Evolutionary conservation across 1,140 invertebrate genomes (phyloP).

Genomic region (Diabrotica undecimpunctata): DNA sequence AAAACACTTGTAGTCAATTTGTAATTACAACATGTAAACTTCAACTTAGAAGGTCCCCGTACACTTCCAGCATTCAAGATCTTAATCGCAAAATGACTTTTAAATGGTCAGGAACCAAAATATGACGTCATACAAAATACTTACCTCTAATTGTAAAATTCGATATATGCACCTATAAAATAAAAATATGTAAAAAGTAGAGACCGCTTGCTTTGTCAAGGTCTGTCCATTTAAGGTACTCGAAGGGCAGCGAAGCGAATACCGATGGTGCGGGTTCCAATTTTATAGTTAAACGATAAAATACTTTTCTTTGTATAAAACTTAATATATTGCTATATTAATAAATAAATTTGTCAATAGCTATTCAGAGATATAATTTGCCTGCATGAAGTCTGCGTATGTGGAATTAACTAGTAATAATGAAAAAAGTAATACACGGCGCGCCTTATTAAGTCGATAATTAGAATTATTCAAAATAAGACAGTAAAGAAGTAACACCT

Average conservation of each 20-base stretch:
- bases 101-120: constrained; percentile 3
- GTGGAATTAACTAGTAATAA: too few relatives aligned
- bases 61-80: background rate
- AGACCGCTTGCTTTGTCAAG: constrained; percentile 8
- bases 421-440: too few relatives aligned
- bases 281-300: too few relatives aligned
- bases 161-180: background rate
- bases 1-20: too few relatives aligned
- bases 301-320: too few relatives aligned
- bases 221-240: constrained; percentile 9
- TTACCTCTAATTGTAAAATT: background rate
- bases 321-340: too few relatives aligned
- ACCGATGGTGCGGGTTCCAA: background rate
- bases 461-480: too few relatives aligned
- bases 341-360: too few relatives aligned
- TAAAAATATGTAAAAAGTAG: background rate
- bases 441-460: too few relatives aligned
- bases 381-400: too few relatives aligned
- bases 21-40: background rate
- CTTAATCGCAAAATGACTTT: background rate
- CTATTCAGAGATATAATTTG: too few relatives aligned
- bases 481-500: too few relatives aligned
- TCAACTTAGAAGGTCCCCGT: background rate
- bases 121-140: constrained; percentile 6
- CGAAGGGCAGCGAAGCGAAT: background rate